phyloP scores from a whole-genome alignment of 2,797 vertebrate genomes.

The Pangasius larnaudii region DNA sequence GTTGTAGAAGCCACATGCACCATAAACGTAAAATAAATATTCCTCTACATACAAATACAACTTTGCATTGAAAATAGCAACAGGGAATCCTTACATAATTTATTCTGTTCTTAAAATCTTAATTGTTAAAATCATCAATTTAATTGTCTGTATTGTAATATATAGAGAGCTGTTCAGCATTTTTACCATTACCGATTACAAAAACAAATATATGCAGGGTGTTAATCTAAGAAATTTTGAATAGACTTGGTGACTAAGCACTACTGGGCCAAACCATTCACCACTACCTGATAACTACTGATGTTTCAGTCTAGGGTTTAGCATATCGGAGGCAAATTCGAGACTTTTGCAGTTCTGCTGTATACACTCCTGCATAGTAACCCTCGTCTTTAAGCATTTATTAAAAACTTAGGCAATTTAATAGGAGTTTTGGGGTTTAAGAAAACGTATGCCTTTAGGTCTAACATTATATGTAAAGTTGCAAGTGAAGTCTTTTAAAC shows the following conservation, averaged over 20 bases:
- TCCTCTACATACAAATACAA: not conserved
- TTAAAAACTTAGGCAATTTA: not conserved
- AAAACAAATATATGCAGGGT: not conserved
- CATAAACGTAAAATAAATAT: not conserved
- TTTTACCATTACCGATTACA: not conserved
- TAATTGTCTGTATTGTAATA: not conserved
- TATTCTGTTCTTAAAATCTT: not conserved
- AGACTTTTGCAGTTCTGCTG: not conserved
- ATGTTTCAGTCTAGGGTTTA: not conserved
- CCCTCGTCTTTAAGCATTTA: not conserved
- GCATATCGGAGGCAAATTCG: not conserved
- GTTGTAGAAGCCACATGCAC: not conserved
- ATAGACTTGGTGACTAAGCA: not conserved
- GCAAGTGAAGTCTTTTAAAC: not conserved
- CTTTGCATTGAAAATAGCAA: not conserved
- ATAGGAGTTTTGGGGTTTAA: not conserved
- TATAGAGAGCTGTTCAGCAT: not conserved
- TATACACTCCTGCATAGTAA: not conserved
- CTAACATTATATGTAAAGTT: not conserved
- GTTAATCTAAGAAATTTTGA: not conserved
- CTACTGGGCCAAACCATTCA: not conserved
- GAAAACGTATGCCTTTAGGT: not conserved
- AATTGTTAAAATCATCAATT: not conserved
- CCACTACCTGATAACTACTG: not conserved
- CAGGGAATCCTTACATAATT: too few species aligned